Evolutionary conservation across 2,888 invertebrate genomes (phyloP).

Genomic region (Campopleginae sp.): DNA sequence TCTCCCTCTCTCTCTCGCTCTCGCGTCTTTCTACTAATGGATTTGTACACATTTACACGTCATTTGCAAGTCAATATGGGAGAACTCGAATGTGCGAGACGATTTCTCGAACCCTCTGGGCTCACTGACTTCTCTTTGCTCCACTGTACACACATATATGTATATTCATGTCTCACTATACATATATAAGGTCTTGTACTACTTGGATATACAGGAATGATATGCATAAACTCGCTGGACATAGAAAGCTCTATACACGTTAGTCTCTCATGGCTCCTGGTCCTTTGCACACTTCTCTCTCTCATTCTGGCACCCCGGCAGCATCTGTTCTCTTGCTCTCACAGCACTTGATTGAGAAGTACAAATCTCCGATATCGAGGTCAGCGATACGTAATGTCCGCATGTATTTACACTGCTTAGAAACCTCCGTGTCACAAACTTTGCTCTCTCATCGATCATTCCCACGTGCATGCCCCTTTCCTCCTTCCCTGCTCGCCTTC

Average conservation of each 20-base stretch:
- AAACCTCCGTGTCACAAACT: constrained; percentile 10
- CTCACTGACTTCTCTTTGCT: constrained; percentile 23
- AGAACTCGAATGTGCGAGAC: constrained; percentile 56
- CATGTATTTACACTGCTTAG: constrained; percentile 10
- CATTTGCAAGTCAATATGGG: constrained; percentile 66
- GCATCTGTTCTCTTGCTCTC: constrained; percentile 16
- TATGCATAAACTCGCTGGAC: constrained; percentile 27
- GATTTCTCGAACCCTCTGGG: constrained; percentile 29
- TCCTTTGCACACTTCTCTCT: constrained; percentile 15
- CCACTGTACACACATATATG: neutral
- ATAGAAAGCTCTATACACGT: constrained; percentile 16
- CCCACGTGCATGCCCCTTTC: neutral
- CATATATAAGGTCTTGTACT: neutral
- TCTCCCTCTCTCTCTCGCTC: constrained; percentile 13
- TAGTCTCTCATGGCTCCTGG: neutral
- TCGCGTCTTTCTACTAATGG: constrained; percentile 60
- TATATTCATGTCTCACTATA: neutral
- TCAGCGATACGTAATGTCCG: constrained; percentile 34
- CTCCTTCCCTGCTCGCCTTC: neutral
- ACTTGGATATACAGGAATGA: constrained; percentile 1
- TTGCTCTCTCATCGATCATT: constrained; percentile 26
- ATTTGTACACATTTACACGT: constrained; percentile 67
- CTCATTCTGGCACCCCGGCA: constrained; percentile 4
- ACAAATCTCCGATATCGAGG: constrained; percentile 36
- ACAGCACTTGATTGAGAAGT: constrained; percentile 18